Percentiles rank a stretch among this genome's conserved stretches.
These are phyloP conservation scores for Portevinia maculata DNA, from an alignment of 2,888 invertebrate genomes.

Conservation along the genomic window DNA sequence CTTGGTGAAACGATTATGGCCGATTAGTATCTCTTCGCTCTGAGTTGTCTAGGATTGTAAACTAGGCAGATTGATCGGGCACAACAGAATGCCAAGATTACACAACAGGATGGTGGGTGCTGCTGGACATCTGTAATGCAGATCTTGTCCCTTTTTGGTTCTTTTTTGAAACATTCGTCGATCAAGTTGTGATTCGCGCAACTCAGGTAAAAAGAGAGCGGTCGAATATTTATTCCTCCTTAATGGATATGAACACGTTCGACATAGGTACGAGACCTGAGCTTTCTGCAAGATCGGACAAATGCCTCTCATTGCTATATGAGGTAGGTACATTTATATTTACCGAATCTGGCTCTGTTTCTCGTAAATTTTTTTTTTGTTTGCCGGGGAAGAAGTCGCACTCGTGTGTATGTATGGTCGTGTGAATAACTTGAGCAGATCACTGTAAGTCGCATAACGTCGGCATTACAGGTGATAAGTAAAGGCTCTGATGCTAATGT, in stretches of 20 bases:
- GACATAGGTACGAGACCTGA: constrained; percentile 64
- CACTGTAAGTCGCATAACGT: constrained; percentile 75
- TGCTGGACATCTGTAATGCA: constrained; percentile 65
- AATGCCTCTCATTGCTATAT: constrained; percentile 56
- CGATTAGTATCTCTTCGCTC: constrained; percentile 72
- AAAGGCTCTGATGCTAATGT: constrained; percentile 82
- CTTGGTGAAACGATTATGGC: constrained; percentile 70
- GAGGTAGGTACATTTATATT: constrained; percentile 41
- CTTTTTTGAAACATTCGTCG: constrained; percentile 43
- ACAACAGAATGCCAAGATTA: constrained; percentile 42
- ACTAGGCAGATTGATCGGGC: constrained; percentile 69
- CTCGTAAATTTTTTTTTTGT: constrained; percentile 38
- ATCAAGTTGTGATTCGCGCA: constrained; percentile 71
- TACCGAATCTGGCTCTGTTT: constrained; percentile 18
- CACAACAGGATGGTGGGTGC: constrained; percentile 45
- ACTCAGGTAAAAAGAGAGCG: constrained; percentile 50
- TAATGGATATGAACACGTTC: constrained; percentile 79
- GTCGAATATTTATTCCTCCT: constrained; percentile 78
- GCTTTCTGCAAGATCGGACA: constrained; percentile 56
- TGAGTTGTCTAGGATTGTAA: constrained; percentile 69
- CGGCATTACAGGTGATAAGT: constrained; percentile 81
- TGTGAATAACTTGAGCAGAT: constrained; percentile 74
- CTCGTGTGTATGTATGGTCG: constrained; percentile 69
- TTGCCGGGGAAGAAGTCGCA: constrained; percentile 58
- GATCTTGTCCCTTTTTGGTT: not conserved